phyloP scores from a whole-genome alignment of 2,113 vertebrate genomes.

The Rissa tridactyla region DNA sequence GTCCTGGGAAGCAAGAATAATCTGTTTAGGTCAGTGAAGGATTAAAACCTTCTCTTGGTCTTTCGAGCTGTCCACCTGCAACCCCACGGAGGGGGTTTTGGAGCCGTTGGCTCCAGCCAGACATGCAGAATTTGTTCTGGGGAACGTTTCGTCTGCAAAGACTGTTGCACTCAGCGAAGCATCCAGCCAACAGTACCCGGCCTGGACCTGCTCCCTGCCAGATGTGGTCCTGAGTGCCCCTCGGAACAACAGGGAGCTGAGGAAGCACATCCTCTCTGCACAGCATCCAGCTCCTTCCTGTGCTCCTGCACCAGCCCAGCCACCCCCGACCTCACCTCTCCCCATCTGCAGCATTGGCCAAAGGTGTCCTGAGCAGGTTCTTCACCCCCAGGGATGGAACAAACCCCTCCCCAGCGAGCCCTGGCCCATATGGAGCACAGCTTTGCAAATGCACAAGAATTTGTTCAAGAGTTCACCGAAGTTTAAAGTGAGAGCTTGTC shows the following conservation, averaged over 20 bases:
- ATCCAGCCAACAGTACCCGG: background rate
- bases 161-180: background rate
- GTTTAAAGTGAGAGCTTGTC: constrained; percentile 24
- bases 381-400: background rate
- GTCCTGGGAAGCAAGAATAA: background rate
- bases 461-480: constrained; percentile 25
- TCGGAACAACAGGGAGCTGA: background rate
- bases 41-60: background rate
- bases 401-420: background rate
- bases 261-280: background rate
- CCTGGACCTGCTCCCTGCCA: background rate
- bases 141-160: background rate
- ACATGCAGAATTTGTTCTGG: background rate
- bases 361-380: constrained; percentile 15
- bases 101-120: background rate
- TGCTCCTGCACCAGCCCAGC: background rate
- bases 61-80: background rate
- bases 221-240: background rate
- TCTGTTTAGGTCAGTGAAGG: background rate
- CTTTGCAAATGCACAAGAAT: constrained; percentile 18
- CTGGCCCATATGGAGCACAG: constrained; percentile 14
- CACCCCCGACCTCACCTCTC: background rate
- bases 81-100: background rate
- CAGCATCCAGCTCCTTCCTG: background rate
- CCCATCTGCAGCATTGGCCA: background rate